A percentile compares a stretch with the other conserved stretches of the same genome.
Conservation (phyloP, 2,113 vertebrate species). For the Pavo muticus region DNA sequence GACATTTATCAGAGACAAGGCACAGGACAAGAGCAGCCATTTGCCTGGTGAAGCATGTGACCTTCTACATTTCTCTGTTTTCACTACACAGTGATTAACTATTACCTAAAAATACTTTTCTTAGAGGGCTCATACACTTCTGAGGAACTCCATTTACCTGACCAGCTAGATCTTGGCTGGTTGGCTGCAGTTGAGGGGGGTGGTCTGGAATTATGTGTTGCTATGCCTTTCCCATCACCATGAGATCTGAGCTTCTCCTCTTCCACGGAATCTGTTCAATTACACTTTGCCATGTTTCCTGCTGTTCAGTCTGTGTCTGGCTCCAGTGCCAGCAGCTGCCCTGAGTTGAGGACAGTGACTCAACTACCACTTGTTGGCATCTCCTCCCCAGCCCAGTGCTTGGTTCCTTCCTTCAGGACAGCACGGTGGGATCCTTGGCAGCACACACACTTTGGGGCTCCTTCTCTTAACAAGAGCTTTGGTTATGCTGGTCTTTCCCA, state of each 20-base stretch:
- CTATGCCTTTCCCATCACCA: background rate
- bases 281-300: background rate
- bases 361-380: background rate
- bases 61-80: background rate
- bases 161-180: background rate
- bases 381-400: background rate
- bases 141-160: background rate
- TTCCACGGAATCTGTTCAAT: background rate
- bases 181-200: background rate
- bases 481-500: background rate
- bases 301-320: background rate
- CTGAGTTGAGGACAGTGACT: background rate
- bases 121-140: background rate
- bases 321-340: background rate
- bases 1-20: background rate
- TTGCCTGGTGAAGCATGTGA: background rate
- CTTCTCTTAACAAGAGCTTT: background rate
- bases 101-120: background rate
- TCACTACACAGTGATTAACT: background rate
- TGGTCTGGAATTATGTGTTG: background rate
- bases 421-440: accelerated
- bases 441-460: background rate
- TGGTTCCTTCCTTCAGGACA: background rate
- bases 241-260: background rate
- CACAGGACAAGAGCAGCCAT: background rate